phyloP scores from a whole-genome alignment of 2,797 vertebrate genomes.

The Phoxinus dragarum region DNA sequence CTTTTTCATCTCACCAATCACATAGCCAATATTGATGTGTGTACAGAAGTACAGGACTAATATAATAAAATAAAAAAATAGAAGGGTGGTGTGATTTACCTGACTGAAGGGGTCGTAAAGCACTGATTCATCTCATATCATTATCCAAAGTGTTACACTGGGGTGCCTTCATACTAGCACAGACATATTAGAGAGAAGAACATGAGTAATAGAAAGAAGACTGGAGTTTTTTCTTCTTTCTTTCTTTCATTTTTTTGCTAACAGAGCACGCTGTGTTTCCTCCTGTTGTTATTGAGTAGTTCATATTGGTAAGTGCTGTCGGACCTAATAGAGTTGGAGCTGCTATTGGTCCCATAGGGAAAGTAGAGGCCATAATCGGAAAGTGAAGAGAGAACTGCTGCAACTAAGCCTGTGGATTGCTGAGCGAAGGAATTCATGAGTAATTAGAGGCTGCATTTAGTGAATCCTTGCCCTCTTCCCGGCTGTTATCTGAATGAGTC shows the following conservation, averaged over 20 bases:
- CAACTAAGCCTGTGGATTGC: constrained; percentile 50
- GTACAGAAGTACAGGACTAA: constrained; percentile 24
- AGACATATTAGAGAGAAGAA: constrained; percentile 69
- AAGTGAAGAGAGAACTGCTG: constrained; percentile 68
- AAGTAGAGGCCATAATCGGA: constrained; percentile 75
- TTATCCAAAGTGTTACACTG: constrained; percentile 75
- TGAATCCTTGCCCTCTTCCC: constrained; percentile 40
- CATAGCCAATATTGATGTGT: constrained; percentile 19
- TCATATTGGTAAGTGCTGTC: constrained; percentile 79
- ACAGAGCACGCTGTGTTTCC: constrained; percentile 66
- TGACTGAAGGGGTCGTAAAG: constrained; percentile 54
- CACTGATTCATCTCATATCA: constrained; percentile 68
- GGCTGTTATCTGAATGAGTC: constrained; percentile 50
- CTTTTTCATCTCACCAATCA: constrained; percentile 48
- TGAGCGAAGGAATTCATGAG: constrained; percentile 59
- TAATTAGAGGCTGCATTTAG: constrained; percentile 61
- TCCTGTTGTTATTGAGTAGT: constrained; percentile 76
- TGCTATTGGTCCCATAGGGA: constrained; percentile 75
- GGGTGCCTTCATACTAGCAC: constrained; percentile 70
- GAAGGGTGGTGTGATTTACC: constrained; percentile 48
- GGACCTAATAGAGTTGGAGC: constrained; percentile 79
- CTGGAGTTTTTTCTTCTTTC: constrained; percentile 30
- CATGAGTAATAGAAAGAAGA: constrained; percentile 74
- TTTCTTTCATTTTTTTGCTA: constrained; percentile 57
- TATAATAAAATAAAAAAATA: constrained; percentile 42